A percentile compares a stretch with the other conserved stretches of the same genome.
These are phyloP conservation scores for Syrphus vitripennis DNA, from an alignment of 2,888 invertebrate genomes.

Conservation along the genomic window DNA sequence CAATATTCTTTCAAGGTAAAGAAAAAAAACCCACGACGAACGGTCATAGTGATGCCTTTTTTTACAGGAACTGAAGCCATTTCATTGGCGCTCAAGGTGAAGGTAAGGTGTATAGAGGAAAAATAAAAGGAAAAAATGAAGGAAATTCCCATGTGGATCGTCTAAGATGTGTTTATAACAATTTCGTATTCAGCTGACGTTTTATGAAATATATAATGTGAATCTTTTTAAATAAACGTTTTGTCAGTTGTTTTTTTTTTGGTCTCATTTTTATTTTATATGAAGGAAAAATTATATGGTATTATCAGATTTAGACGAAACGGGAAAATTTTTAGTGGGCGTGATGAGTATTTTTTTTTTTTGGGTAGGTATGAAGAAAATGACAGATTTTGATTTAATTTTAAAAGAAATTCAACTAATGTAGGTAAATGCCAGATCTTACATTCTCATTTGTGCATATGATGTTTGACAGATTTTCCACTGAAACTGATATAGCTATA, in stretches of 20 bases:
- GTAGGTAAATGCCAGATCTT: too few species aligned
- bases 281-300: slow-evolving; percentile 9
- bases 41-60: not conserved
- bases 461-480: too few species aligned
- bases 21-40: not conserved
- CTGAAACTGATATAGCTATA: too few species aligned
- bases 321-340: not conserved
- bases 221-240: slow-evolving; percentile 20
- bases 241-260: not conserved
- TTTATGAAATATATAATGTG: slow-evolving; percentile 31
- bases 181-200: slow-evolving; percentile 52
- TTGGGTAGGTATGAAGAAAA: not conserved
- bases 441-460: too few species aligned
- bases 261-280: not conserved
- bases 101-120: too few species aligned
- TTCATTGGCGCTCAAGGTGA: not conserved
- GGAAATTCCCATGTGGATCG: slow-evolving; percentile 16
- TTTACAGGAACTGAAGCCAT: slow-evolving; percentile 43
- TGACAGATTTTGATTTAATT: not conserved
- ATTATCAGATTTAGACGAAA: slow-evolving; percentile 28
- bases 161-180: slow-evolving; percentile 7
- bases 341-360: not conserved
- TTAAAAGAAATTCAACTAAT: not conserved
- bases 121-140: not conserved
- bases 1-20: not conserved